Base-by-base conservation (phyloP, 2,888 invertebrate genomes). In the Agrotis puta region DNA sequence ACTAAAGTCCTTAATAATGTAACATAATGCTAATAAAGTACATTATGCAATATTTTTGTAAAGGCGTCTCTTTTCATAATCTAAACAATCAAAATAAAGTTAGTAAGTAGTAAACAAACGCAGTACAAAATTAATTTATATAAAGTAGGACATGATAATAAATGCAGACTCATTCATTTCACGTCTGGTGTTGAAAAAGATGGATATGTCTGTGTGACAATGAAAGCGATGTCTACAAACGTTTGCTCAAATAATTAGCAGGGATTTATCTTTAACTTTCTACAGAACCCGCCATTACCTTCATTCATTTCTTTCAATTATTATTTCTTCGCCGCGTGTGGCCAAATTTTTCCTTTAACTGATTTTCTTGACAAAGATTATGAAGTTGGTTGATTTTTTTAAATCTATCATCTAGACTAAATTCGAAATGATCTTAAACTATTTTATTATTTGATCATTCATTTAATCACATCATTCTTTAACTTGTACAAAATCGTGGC, bases 141-240 rank as follows among this genome's bases (percentile, higher is more conserved):
- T n/a, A 24, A 33, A 47, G 18, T 47, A 20, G 20, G 6, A 24
- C 47, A 57, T 57, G 20, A 43, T n/a, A 24, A 20, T 48, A 33
- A 61, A 74, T 33, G 20, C 43, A 16, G 14, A 51, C 16, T 57
- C 45, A 57, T 57, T 5, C 20, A 20, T 51, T 48, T 20, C 22
- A 22, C 20, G 61, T 64, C 61, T 79, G 39, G 3, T 16, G 16
- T 57, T 57, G 56, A 59, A 59, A 59, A 68, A 45, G 14, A 54
- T 16, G 18, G 3, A 20, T 20, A 22, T 50, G 20, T 76, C 22
- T 48, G 48, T 62, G 22, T 64, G 27, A n/a, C 45, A 66, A 45
- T 47, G 56, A 77, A 81, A 65, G 62, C 70, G 64, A 50, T 48
- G 11, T 45, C 22, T 56, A 20, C 22, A 27, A 61, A 62, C 16